Base-by-base conservation (phyloP, 2,113 vertebrate genomes). In the Spea multiplicata region DNA sequence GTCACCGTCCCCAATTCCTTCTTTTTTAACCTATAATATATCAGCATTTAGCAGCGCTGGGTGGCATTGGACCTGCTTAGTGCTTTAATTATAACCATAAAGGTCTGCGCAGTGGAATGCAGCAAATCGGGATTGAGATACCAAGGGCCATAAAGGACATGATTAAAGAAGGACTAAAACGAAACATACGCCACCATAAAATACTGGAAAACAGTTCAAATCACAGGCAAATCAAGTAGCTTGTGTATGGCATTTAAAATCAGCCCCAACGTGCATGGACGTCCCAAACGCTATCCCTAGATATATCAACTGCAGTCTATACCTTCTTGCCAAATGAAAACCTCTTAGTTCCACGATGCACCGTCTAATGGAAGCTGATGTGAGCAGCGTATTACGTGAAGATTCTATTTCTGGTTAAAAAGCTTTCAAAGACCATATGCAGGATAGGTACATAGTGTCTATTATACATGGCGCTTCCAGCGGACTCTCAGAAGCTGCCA, bases 61-160 rank as follows among this genome's bases (percentile, higher is more conserved):
- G 71, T 59, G 67, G 14, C 45, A 66, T 73, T 80, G 64, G 77
- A 80, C 77, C 30, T 44, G 9, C 53, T 5, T 30, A 59, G 45
- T 49, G 10, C 52, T 68, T 44, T 68, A 80, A 80, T 73, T 80
- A 73, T 52, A 74, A 50, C 69, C 70, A 65, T 57, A 73, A 79
- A 61, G 78, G 45, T 52, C 71, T 66, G 64, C 45, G 50, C 30
- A 73, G 64, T 62, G 67, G 5, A 55, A n/a, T 8, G 68, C 59
- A 17, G 70, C 62, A 53, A 79, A 73, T 79, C 49, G 69, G 65
- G 68, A 73, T 73, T 55, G 68, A 79, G 76, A 79, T 79, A 72
- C 70, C 69, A 47, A 6, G 76, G 69, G 76, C 66, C 70, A 53
- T 53, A 78, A 78, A 78, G 76, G 61, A 72, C 47, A 16, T 44